phyloP scores from a whole-genome alignment of 2,797 vertebrate genomes.

The Sciurus carolinensis region DNA sequence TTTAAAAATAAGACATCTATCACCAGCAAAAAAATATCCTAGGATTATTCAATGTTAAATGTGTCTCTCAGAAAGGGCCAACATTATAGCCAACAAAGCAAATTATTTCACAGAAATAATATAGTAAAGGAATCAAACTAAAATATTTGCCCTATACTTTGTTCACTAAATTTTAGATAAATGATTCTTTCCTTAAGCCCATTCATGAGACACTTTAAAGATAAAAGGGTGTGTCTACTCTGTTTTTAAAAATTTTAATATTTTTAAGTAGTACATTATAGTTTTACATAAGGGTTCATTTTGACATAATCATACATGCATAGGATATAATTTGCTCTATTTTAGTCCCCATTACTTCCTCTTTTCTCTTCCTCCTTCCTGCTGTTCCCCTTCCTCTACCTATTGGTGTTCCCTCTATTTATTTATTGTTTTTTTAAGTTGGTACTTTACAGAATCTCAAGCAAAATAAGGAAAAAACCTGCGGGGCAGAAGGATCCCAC shows the following conservation, averaged over 20 bases:
- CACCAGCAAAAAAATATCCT: not conserved
- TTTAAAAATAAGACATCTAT: constrained; percentile 46
- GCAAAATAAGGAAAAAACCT: not conserved
- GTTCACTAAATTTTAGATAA: constrained; percentile 13
- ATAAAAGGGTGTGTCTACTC: constrained; percentile 6
- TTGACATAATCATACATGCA: too few relatives aligned
- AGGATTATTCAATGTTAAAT: constrained; percentile 35
- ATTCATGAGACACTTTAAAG: not conserved
- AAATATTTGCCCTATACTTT: not conserved
- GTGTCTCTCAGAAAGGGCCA: not conserved
- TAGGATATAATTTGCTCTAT: too few relatives aligned
- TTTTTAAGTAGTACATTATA: too few relatives aligned
- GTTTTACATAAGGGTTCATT: too few relatives aligned
- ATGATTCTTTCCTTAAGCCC: not conserved
- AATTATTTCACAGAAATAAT: constrained; percentile 9
- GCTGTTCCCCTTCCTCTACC: too few relatives aligned
- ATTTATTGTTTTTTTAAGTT: too few relatives aligned
- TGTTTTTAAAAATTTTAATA: not conserved
- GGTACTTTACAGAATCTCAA: too few relatives aligned
- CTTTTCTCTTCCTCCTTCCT: too few relatives aligned
- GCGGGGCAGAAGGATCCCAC: too few relatives aligned
- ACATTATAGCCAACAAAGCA: constrained; percentile 44
- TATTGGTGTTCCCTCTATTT: too few relatives aligned
- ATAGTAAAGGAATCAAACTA: constrained; percentile 24
- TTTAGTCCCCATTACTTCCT: too few relatives aligned